Percentiles rank a stretch among this genome's conserved stretches.
These are phyloP conservation scores for Eriocheir sinensis DNA, from an alignment of 1,140 invertebrate species.

Conservation along the genomic window DNA sequence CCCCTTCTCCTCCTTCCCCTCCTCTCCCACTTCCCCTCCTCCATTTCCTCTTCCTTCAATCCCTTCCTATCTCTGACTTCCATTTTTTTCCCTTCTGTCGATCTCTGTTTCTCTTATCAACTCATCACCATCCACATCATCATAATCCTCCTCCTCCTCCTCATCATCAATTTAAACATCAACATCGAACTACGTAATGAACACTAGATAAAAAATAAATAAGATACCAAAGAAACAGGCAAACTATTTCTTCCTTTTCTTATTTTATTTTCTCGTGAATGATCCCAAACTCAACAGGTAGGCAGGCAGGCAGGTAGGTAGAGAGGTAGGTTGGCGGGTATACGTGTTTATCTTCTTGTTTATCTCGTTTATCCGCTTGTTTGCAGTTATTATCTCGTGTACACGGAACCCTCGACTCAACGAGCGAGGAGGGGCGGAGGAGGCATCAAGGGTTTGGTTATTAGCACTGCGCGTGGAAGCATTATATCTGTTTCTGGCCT, in stretches of 20 bases:
- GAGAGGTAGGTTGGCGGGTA: no score
- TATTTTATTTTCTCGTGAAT: not conserved
- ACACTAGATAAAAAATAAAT: no score
- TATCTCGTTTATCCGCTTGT: not conserved
- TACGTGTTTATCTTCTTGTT: no score
- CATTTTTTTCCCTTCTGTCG: not conserved
- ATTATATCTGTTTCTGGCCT: not conserved
- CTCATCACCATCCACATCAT: not conserved
- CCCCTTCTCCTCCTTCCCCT: not conserved
- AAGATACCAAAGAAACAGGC: no score
- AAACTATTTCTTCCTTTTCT: not conserved
- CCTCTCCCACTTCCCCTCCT: not conserved
- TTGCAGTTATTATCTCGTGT: conserved; percentile 12
- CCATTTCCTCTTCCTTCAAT: not conserved
- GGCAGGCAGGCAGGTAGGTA: no score
- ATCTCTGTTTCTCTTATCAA: not conserved
- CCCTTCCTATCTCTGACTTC: not conserved
- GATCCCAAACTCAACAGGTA: no score
- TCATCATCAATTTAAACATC: no score
- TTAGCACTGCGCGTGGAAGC: not conserved
- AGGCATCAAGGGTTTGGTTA: not conserved
- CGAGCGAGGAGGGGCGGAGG: not conserved
- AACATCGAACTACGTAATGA: no score
- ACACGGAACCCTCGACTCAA: not conserved
- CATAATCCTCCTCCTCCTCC: not conserved